phyloP scores from a whole-genome alignment of 1,140 invertebrate species.

The Lepidostoma basale region DNA sequence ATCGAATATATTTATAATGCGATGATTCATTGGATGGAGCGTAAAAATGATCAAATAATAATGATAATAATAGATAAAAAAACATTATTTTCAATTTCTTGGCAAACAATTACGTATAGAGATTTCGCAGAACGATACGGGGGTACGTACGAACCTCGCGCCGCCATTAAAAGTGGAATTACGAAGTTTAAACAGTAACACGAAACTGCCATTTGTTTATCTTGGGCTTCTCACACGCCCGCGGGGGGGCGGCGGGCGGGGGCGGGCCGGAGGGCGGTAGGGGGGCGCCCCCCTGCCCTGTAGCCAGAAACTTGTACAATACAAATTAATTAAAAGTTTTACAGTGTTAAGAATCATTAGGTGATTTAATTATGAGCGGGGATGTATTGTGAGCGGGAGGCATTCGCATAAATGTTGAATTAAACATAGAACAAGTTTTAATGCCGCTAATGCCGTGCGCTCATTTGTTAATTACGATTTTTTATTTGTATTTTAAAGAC shows the following conservation, averaged over 20 bases:
- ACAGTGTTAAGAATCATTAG: slow-evolving; percentile 48
- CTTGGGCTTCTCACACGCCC: slow-evolving; percentile 46
- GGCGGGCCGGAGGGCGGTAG: slow-evolving; percentile 49
- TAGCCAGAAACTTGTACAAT: slow-evolving; percentile 45
- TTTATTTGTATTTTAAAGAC: no score
- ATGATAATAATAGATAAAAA: background rate
- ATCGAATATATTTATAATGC: no score
- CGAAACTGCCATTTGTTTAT: slow-evolving; percentile 48
- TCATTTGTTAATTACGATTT: no score
- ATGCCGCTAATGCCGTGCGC: background rate
- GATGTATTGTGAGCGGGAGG: slow-evolving; percentile 43
- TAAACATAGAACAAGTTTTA: slow-evolving; percentile 7
- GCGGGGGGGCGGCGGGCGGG: background rate
- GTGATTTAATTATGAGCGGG: slow-evolving; percentile 47
- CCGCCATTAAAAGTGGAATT: slow-evolving; percentile 47
- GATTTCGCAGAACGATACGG: slow-evolving; percentile 34
- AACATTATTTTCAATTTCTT: background rate
- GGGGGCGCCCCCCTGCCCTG: slow-evolving; percentile 18
- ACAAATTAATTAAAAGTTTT: slow-evolving; percentile 48
- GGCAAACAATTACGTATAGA: slow-evolving; percentile 34
- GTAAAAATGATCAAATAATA: background rate
- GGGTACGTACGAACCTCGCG: slow-evolving; percentile 31
- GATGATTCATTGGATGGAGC: no score
- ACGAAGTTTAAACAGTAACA: slow-evolving; percentile 48
- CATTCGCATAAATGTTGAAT: slow-evolving; percentile 20